Percentiles rank a stretch among this genome's conserved stretches.
These are phyloP conservation scores for Sander vitreus DNA, from an alignment of 2,113 vertebrate genomes.

Conservation along the genomic window DNA sequence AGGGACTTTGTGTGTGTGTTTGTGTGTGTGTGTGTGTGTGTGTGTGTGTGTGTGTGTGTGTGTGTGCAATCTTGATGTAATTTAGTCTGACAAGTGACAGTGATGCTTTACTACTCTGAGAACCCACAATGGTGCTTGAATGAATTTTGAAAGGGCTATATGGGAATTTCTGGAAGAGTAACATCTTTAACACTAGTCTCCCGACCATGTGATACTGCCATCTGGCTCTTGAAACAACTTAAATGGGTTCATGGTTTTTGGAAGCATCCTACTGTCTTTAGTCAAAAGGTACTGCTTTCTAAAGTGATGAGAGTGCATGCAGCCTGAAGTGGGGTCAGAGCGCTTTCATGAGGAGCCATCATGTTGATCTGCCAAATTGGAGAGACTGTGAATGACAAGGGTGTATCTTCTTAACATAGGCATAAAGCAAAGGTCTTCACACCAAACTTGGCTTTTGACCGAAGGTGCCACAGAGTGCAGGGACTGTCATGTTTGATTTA, in stretches of 20 bases:
- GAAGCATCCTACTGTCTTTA: slow-evolving; percentile 19
- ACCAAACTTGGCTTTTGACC: slow-evolving; percentile 59
- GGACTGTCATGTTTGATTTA: slow-evolving; percentile 66
- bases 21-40: slow-evolving; percentile 7
- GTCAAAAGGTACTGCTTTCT: slow-evolving; percentile 35
- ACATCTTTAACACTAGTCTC: slow-evolving; percentile 29
- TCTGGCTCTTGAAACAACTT: slow-evolving; percentile 39
- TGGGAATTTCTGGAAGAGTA: slow-evolving; percentile 39
- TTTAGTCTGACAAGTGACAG: slow-evolving; percentile 69
- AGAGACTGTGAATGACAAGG: slow-evolving; percentile 65
- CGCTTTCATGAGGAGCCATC: slow-evolving; percentile 42
- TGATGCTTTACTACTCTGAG: slow-evolving; percentile 51
- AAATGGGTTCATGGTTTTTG: slow-evolving; percentile 7
- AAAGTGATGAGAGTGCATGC: slow-evolving; percentile 28
- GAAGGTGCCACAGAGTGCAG: slow-evolving; percentile 37
- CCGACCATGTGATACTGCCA: slow-evolving; percentile 30
- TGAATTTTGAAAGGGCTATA: slow-evolving; percentile 48
- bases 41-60: slow-evolving; percentile 27
- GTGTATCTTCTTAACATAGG: slow-evolving; percentile 47
- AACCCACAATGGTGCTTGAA: slow-evolving; percentile 46
- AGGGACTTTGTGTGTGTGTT: slow-evolving; percentile 12
- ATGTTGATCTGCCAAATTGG: slow-evolving; percentile 44
- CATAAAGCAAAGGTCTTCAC: slow-evolving; percentile 63
- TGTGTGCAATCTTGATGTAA: slow-evolving; percentile 57
- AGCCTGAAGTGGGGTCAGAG: slow-evolving; percentile 11